phyloP scores from a whole-genome alignment of 2,888 invertebrate genomes.

The Aleiodes testaceus region DNA sequence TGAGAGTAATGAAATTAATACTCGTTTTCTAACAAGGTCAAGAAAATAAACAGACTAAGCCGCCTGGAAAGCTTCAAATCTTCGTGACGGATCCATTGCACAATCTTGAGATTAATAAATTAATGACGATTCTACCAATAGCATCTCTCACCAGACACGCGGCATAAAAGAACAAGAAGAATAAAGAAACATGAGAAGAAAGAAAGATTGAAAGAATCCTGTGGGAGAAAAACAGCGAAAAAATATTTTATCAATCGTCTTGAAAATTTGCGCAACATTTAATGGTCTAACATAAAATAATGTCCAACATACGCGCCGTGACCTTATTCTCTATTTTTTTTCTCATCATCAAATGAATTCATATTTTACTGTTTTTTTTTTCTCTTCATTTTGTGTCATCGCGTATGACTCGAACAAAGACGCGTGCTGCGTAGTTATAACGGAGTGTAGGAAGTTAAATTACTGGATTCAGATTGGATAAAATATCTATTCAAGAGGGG shows the following conservation, averaged over 20 bases:
- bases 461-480: conserved; percentile 19
- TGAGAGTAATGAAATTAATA: too few relatives aligned
- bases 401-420: conserved; percentile 28
- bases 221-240: background rate
- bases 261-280: conserved; percentile 9
- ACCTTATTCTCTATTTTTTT: conserved; percentile 21
- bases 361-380: conserved; percentile 14
- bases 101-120: background rate
- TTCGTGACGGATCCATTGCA: conserved; percentile 8
- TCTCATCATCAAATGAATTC: background rate
- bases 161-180: too few relatives aligned
- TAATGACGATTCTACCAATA: conserved; percentile 4
- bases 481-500: background rate
- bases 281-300: conserved; percentile 8
- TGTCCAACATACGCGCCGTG: conserved; percentile 1
- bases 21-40: too few relatives aligned
- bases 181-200: background rate
- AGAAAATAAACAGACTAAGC: background rate
- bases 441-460: conserved; percentile 9
- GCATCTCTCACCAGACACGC: background rate
- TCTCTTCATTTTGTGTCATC: conserved; percentile 19
- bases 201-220: background rate
- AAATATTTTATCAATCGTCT: conserved; percentile 10
- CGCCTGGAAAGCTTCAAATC: conserved; percentile 22
- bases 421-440: conserved; percentile 18